These are phyloP conservation scores for Neotoma lepida DNA, from an alignment of 2,113 vertebrate genomes.

Conservation along the genomic window DNA sequence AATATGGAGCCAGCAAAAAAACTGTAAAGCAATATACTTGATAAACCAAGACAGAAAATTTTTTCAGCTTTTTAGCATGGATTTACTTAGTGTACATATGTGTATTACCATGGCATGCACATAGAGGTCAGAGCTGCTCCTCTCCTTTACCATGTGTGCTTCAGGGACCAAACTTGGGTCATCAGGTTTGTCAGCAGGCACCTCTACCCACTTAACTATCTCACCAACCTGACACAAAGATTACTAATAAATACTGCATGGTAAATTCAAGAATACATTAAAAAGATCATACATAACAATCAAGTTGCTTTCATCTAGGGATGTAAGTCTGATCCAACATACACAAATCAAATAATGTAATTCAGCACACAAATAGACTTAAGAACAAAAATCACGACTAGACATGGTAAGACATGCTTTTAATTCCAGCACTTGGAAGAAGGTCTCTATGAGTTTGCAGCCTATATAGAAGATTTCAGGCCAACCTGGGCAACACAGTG, in stretches of 20 bases:
- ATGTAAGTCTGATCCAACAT: neutral
- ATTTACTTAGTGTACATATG: no score
- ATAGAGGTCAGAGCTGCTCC: neutral
- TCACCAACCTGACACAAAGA: neutral
- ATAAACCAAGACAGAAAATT: no score
- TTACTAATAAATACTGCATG: neutral
- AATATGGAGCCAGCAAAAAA: no score
- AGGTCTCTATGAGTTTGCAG: no score
- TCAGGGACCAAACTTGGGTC: neutral
- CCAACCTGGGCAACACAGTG: neutral
- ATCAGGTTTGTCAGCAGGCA: neutral
- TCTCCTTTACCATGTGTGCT: neutral
- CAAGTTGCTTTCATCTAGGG: neutral
- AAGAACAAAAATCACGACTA: neutral
- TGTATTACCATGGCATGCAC: neutral
- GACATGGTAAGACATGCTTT: neutral
- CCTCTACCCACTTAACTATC: neutral
- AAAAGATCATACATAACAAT: neutral
- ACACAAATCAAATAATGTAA: neutral
- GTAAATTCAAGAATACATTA: neutral
- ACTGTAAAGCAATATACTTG: no score
- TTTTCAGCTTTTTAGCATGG: no score
- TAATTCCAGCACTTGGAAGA: neutral
- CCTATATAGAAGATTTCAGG: neutral
- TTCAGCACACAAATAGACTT: neutral